A percentile compares a stretch with the other conserved stretches of the same genome.
phyloP scores from a whole-genome alignment of 2,888 invertebrate genomes.

The Urechis unicinctus region DNA sequence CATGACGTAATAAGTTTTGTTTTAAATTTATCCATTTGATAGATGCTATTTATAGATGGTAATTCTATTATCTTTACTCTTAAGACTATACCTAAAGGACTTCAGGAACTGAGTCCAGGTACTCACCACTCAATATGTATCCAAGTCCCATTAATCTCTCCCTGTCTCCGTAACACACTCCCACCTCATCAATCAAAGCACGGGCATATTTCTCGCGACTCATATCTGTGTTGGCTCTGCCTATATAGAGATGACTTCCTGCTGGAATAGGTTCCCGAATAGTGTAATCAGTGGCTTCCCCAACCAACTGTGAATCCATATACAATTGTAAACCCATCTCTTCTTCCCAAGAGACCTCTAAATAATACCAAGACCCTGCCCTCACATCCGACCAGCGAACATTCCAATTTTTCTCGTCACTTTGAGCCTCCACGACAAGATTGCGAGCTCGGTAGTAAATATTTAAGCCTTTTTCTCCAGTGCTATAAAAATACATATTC shows the following conservation, averaged over 20 bases:
- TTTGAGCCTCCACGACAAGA: constrained; percentile 27
- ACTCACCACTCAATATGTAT: constrained; percentile 14
- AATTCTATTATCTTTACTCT: too few relatives aligned
- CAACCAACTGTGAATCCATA: constrained; percentile 28
- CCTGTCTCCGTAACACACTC: constrained; percentile 21
- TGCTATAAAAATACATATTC: constrained; percentile 27
- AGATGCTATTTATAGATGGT: too few relatives aligned
- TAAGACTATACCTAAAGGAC: too few relatives aligned
- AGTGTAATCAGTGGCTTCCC: constrained; percentile 1
- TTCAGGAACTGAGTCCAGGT: too few relatives aligned
- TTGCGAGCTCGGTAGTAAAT: constrained; percentile 26
- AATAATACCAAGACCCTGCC: constrained; percentile 37
- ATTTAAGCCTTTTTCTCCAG: constrained; percentile 29
- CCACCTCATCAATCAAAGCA: constrained; percentile 35
- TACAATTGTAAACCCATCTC: constrained; percentile 31
- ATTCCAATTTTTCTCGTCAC: constrained; percentile 21
- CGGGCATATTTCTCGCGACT: constrained; percentile 24
- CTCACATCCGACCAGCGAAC: constrained; percentile 18
- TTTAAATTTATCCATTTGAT: too few relatives aligned
- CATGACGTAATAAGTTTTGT: too few relatives aligned
- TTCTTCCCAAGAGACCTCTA: constrained; percentile 39
- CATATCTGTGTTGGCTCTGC: constrained; percentile 27
- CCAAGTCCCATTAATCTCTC: constrained; percentile 20
- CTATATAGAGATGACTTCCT: constrained; percentile 27
- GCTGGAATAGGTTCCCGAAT: neutral